A percentile compares a stretch with the other conserved stretches of the same genome.
Evolutionary conservation across 2,797 vertebrate genomes (phyloP).

Genomic region (Danio kyathit): DNA sequence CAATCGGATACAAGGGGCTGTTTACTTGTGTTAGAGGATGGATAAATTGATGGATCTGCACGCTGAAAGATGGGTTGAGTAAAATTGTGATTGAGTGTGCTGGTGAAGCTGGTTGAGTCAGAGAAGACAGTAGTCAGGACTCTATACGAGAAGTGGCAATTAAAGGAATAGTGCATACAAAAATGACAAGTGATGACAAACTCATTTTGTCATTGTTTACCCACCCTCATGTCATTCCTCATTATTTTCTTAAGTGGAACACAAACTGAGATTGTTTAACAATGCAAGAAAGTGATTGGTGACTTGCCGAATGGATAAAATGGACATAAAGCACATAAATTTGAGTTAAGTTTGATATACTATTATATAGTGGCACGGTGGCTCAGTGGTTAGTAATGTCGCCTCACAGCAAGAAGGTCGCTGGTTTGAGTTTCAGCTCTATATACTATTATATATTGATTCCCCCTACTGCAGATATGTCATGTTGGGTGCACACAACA

Average conservation of each 20-base stretch:
- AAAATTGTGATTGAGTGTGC: conserved; percentile 36
- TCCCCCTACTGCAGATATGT: too few species aligned
- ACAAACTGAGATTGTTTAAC: neutral
- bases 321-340: neutral
- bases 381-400: too few species aligned
- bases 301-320: neutral
- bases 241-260: neutral
- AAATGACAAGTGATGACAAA: conserved; percentile 3
- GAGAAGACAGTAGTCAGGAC: neutral
- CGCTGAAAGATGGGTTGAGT: conserved; percentile 39
- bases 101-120: conserved; percentile 19
- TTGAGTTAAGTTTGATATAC: too few species aligned
- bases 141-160: conserved; percentile 1
- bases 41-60: conserved; percentile 30
- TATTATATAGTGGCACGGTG: too few species aligned
- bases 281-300: neutral
- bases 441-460: too few species aligned
- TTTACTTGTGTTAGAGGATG: conserved; percentile 48
- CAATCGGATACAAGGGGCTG: conserved; percentile 25
- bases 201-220: neutral
- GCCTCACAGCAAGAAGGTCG: too few species aligned
- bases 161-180: conserved; percentile 13
- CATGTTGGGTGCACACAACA: too few species aligned
- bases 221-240: neutral
- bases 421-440: too few species aligned